phyloP scores from a whole-genome alignment of 2,797 vertebrate genomes.

The Lepus townsendii region DNA sequence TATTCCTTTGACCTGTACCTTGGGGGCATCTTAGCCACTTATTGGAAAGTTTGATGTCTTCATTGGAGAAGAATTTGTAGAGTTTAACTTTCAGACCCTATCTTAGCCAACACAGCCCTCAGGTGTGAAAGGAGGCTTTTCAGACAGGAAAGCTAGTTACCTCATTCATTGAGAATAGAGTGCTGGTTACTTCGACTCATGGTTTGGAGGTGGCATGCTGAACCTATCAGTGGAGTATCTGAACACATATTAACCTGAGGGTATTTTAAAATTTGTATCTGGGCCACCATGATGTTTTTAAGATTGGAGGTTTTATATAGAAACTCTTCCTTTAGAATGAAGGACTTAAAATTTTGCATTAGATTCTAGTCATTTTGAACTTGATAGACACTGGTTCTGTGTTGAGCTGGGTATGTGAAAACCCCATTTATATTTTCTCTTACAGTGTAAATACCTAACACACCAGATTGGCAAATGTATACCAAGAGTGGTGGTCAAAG shows the following conservation, averaged over 20 bases:
- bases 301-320: neutral
- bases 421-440: neutral
- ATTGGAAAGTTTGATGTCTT: neutral
- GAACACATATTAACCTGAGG: conserved; percentile 22
- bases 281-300: neutral
- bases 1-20: neutral
- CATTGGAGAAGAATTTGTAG: neutral
- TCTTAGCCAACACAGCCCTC: neutral
- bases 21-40: neutral
- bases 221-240: conserved; percentile 18
- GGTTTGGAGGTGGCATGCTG: neutral
- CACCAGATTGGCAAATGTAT: neutral
- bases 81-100: neutral
- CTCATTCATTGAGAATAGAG: neutral
- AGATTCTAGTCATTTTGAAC: neutral
- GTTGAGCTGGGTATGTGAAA: neutral
- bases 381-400: neutral
- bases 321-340: neutral
- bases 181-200: neutral
- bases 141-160: neutral
- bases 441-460: neutral
- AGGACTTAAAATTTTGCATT: conserved; percentile 5
- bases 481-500: neutral
- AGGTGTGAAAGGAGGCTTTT: neutral
- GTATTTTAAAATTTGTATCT: neutral